phyloP scores from a whole-genome alignment of 2,888 invertebrate species.

The Unio pictorum region DNA sequence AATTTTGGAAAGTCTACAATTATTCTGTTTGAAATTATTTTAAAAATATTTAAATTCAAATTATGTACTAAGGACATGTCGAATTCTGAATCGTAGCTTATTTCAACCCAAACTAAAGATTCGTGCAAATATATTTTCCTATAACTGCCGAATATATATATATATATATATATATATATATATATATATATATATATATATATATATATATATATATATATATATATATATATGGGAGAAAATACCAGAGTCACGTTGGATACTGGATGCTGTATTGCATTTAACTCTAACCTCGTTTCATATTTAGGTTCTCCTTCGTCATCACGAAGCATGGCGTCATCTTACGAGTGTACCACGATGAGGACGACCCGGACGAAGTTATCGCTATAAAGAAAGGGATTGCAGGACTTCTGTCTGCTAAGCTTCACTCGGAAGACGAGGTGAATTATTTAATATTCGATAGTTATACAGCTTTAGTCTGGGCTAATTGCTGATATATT shows the following conservation, averaged over 20 bases:
- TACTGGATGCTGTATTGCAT: background rate
- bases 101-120: background rate
- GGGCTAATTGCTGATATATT: too few relatives aligned
- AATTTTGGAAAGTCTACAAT: too few relatives aligned
- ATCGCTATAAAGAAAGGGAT: slow-evolving; percentile 46
- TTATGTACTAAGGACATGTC: too few relatives aligned
- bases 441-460: slow-evolving; percentile 7
- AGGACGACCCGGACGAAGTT: slow-evolving; percentile 28
- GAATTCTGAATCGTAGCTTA: too few relatives aligned
- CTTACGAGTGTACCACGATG: slow-evolving; percentile 28
- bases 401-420: slow-evolving; percentile 36
- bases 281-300: background rate
- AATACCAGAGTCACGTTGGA: background rate
- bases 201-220: too few relatives aligned
- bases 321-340: slow-evolving; percentile 31
- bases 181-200: too few relatives aligned
- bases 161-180: too few relatives aligned
- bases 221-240: background rate
- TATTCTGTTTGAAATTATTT: too few relatives aligned
- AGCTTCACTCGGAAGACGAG: slow-evolving; percentile 34
- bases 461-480: background rate
- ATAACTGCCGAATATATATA: background rate
- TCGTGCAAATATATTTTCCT: background rate
- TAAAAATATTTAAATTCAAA: too few relatives aligned
- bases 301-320: slow-evolving; percentile 41